Percentiles rank a stretch among this genome's conserved stretches.
Conservation (phyloP, 92 coral and sea anemone species). For the Bergia sp. region DNA sequence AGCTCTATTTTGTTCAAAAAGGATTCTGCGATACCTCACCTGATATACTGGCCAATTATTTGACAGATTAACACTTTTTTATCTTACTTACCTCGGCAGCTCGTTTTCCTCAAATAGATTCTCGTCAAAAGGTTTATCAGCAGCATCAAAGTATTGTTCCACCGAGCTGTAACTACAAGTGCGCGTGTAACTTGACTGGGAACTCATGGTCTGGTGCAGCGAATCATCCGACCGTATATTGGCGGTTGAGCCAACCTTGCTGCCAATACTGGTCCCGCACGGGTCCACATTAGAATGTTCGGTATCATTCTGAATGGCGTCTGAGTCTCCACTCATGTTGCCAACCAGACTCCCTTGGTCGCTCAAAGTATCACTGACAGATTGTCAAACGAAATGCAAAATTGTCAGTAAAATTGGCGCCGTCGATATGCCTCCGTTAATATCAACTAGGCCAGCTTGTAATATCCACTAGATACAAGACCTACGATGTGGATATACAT, state of each 20-base stretch:
- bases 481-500: too few species aligned
- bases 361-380: slow-evolving; percentile 18
- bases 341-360: slow-evolving; percentile 7
- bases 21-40: too few species aligned
- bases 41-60: too few species aligned
- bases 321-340: slow-evolving; percentile 5
- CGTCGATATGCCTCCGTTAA: too few species aligned
- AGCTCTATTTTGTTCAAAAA: too few species aligned
- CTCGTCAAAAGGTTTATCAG: slow-evolving; percentile 37
- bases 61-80: too few species aligned
- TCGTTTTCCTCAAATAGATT: slow-evolving; percentile 34
- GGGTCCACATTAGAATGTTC: neutral
- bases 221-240: slow-evolving; percentile 25
- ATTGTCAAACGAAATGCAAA: neutral
- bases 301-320: neutral
- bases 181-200: slow-evolving; percentile 15
- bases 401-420: too few species aligned
- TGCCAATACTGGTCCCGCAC: slow-evolving; percentile 6
- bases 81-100: slow-evolving; percentile 7
- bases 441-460: too few species aligned
- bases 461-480: too few species aligned
- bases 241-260: slow-evolving; percentile 19
- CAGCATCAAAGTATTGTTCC: slow-evolving; percentile 23
- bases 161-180: slow-evolving; percentile 34
- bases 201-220: neutral